phyloP scores from a whole-genome alignment of 2,888 invertebrate genomes.

The Linyphia triangularis region DNA sequence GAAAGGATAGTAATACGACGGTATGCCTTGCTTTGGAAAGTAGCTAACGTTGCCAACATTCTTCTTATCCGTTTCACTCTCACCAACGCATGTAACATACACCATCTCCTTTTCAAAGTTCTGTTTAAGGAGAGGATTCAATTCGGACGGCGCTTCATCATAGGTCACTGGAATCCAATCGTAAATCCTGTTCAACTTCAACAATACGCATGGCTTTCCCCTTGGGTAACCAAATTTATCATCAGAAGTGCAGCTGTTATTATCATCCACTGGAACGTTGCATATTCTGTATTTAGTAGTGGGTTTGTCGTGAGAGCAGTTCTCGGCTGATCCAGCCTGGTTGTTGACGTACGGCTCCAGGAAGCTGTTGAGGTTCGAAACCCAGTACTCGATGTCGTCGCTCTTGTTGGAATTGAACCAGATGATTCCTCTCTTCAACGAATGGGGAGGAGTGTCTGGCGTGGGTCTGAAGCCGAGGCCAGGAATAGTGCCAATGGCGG shows the following conservation, averaged over 20 bases:
- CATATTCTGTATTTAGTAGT: slow-evolving; percentile 86
- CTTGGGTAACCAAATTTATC: slow-evolving; percentile 91
- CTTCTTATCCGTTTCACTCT: slow-evolving; percentile 79
- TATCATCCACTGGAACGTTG: slow-evolving; percentile 87
- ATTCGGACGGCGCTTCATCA: neutral
- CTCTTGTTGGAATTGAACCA: slow-evolving; percentile 86
- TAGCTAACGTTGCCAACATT: slow-evolving; percentile 80
- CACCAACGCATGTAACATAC: slow-evolving; percentile 11
- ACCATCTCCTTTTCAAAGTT: neutral
- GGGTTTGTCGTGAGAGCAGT: slow-evolving; percentile 84
- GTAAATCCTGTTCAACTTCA: slow-evolving; percentile 95
- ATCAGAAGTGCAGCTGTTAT: slow-evolving; percentile 86
- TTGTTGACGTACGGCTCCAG: slow-evolving; percentile 85
- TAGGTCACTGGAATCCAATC: neutral
- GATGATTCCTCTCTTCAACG: slow-evolving; percentile 85
- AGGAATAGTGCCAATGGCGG: neutral
- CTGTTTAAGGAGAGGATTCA: neutral
- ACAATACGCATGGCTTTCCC: slow-evolving; percentile 94
- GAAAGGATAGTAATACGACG: slow-evolving; percentile 80
- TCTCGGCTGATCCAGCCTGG: neutral
- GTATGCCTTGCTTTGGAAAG: slow-evolving; percentile 79
- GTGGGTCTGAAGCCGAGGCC: neutral
- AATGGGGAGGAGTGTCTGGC: slow-evolving; percentile 88
- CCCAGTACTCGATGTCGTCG: slow-evolving; percentile 51
- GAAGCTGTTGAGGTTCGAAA: slow-evolving; percentile 84